Evolutionary conservation across 2,797 vertebrate genomes (phyloP).

Genomic region (Strix occidentalis): DNA sequence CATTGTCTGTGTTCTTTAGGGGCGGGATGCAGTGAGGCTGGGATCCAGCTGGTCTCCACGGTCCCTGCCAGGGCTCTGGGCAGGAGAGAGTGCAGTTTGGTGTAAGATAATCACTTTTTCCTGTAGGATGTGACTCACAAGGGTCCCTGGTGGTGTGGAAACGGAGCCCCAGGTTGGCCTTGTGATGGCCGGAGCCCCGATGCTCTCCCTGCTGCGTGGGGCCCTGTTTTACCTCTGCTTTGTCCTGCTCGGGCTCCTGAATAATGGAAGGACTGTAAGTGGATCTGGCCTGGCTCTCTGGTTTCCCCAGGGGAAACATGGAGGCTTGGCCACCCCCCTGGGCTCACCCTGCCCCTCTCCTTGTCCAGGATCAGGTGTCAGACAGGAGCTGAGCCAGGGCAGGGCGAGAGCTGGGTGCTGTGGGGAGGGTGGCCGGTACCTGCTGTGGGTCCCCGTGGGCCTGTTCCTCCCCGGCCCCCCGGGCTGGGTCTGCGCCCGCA

Average conservation of each 20-base stretch:
- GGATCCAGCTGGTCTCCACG: accelerated
- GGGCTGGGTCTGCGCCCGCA: not conserved
- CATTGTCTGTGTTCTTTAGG: not conserved
- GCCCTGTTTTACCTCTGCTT: not conserved
- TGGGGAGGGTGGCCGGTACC: not conserved
- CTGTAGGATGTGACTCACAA: accelerated
- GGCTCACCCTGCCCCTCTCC: not conserved
- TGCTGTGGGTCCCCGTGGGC: accelerated
- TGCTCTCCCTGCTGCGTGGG: not conserved
- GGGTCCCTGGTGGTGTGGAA: not conserved
- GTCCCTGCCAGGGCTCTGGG: accelerated
- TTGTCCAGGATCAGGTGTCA: not conserved
- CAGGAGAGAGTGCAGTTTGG: not conserved
- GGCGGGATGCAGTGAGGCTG: not conserved
- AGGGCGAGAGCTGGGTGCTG: not conserved
- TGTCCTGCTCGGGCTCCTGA: not conserved
- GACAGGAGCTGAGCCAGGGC: not conserved
- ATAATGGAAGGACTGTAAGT: conserved; percentile 33
- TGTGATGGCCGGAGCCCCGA: accelerated
- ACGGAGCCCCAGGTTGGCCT: not conserved
- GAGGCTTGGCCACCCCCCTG: not conserved
- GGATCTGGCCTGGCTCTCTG: not conserved
- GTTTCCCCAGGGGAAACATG: not conserved
- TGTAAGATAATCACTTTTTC: accelerated
- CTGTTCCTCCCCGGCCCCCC: accelerated